Evolutionary conservation across 2,797 vertebrate species (phyloP).

Genomic region (Acanthurus tractus): DNA sequence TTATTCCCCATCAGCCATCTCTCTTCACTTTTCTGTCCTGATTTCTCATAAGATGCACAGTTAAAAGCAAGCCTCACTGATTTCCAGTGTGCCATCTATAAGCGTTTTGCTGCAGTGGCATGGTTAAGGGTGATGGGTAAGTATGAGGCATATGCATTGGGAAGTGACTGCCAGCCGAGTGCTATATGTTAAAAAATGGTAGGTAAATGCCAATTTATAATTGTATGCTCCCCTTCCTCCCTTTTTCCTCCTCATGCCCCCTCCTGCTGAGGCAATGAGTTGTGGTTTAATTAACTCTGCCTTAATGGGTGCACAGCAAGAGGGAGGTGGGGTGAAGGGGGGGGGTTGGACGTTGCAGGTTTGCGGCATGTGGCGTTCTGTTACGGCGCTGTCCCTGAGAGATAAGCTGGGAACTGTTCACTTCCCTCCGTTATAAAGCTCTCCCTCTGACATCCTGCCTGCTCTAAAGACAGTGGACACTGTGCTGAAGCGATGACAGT

Average conservation of each 20-base stretch:
- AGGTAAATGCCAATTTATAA: constrained; percentile 77
- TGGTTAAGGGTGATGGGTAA: constrained; percentile 10
- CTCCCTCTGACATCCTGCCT: constrained; percentile 29
- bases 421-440: constrained; percentile 40
- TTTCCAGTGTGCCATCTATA: constrained; percentile 4
- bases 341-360: constrained; percentile 56
- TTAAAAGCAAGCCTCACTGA: constrained; percentile 37
- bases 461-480: constrained; percentile 43
- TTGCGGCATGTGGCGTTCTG: constrained; percentile 56
- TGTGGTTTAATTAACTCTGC: constrained; percentile 85
- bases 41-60: constrained; percentile 39
- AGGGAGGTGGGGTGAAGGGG: constrained; percentile 28
- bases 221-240: constrained; percentile 35
- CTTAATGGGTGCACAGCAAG: constrained; percentile 81
- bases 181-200: constrained; percentile 59
- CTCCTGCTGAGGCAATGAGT: constrained; percentile 78
- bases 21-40: not conserved
- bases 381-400: constrained; percentile 64
- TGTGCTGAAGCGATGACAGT: constrained; percentile 33
- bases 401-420: constrained; percentile 66
- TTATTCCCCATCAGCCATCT: not conserved
- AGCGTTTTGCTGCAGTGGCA: constrained; percentile 13
- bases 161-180: constrained; percentile 54
- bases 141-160: constrained; percentile 39
- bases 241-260: constrained; percentile 32